A percentile compares a stretch with the other conserved stretches of the same genome.
phyloP scores from a whole-genome alignment of 2,797 vertebrate species.

The Epinephelus malabaricus region DNA sequence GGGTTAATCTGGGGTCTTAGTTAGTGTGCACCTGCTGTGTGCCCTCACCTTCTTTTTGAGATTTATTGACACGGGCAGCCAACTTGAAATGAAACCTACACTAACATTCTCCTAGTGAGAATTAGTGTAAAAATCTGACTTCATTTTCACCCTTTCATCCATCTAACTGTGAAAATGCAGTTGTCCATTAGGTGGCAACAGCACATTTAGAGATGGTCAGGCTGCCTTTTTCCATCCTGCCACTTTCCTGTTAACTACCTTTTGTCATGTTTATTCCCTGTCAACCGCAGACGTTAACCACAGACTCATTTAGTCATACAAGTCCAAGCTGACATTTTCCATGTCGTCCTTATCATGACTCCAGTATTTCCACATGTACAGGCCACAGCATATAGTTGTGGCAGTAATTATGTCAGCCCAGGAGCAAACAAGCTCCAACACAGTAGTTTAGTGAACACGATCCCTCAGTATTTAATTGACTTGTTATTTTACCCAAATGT shows the following conservation, averaged over 20 bases:
- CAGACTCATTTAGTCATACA: slow-evolving; percentile 45
- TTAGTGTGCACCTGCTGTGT: not conserved
- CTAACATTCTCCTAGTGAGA: not conserved
- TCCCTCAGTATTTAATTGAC: slow-evolving; percentile 28
- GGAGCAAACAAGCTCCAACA: slow-evolving; percentile 31
- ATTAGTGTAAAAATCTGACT: slow-evolving; percentile 15
- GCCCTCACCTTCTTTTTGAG: not conserved
- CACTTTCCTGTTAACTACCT: slow-evolving; percentile 15
- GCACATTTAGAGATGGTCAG: slow-evolving; percentile 52
- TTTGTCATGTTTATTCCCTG: slow-evolving; percentile 34
- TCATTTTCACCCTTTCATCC: slow-evolving; percentile 4
- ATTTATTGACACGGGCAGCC: not conserved
- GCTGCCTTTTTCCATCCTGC: not conserved
- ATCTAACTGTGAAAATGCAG: slow-evolving; percentile 34
- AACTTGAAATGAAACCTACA: not conserved
- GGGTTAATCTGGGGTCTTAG: slow-evolving; percentile 18
- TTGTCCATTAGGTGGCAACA: slow-evolving; percentile 83
- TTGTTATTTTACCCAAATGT: slow-evolving; percentile 11
- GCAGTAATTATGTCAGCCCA: slow-evolving; percentile 25
- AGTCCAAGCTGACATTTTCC: slow-evolving; percentile 14
- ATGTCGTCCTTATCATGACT: slow-evolving; percentile 29
- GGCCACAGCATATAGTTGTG: not conserved
- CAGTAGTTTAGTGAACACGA: slow-evolving; percentile 12
- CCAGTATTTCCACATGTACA: slow-evolving; percentile 23
- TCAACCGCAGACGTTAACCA: slow-evolving; percentile 35